phyloP scores from a whole-genome alignment of 92 coral and sea anemone species.

The Epizoanthus illoricatus region DNA sequence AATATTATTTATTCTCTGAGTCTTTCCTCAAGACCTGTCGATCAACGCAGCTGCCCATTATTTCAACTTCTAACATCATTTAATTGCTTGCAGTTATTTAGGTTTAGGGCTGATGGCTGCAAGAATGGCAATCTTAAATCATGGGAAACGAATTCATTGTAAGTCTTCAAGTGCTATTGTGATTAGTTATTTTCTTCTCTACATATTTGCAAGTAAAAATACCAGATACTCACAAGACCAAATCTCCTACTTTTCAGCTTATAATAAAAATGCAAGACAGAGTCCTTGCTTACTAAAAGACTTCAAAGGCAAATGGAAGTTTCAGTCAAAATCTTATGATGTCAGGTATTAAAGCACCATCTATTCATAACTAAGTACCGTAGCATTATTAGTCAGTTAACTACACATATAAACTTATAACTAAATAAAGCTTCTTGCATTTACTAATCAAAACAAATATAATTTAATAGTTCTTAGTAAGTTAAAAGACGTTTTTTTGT shows the following conservation, averaged over 20 bases:
- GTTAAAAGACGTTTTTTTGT: no score
- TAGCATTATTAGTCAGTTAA: background rate
- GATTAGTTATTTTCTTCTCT: no score
- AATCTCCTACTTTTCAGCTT: conserved; percentile 18
- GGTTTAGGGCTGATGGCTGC: conserved; percentile 99
- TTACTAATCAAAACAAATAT: no score
- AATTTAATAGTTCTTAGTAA: no score
- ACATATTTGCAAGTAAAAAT: no score
- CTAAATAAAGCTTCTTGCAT: no score
- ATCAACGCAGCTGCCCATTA: no score
- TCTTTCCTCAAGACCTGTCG: no score
- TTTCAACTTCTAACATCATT: no score
- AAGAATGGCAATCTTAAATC: conserved; percentile 69
- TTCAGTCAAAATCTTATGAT: conserved; percentile 61
- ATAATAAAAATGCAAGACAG: conserved; percentile 52
- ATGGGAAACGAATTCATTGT: conserved; percentile 50
- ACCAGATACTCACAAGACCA: no score
- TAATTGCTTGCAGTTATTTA: conserved; percentile 61
- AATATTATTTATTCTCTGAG: no score
- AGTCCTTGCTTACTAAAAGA: conserved; percentile 79
- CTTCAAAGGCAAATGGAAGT: conserved; percentile 63
- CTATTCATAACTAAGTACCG: conserved; percentile 3
- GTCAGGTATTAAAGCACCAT: conserved; percentile 47
- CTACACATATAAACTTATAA: background rate
- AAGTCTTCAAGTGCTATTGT: background rate